Evolutionary conservation across 2,113 vertebrate genomes (phyloP), one percentile per base, ranked within the genome.

Genomic region (Sprattus sprattus): DNA sequence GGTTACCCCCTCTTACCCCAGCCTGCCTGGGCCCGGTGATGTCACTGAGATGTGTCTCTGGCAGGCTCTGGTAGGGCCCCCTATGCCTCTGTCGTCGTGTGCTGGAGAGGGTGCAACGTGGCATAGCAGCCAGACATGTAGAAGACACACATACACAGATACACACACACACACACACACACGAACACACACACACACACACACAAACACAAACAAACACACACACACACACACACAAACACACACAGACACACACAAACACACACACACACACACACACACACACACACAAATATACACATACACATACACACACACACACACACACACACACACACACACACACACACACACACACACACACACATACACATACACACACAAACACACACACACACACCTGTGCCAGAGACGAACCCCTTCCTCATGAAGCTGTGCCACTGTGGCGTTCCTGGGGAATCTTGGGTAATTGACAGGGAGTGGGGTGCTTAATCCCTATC

Each of bases 401-500:
- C 13, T 28, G 15, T 13, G n/a, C n/a, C n/a, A 28, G 64, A 25
- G 25, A 71, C 13, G 25, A 71, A 28, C 11, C 32, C 71, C 8
- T 0, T 78, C 11, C 4, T 18, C 3, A 4, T 4, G 71, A 13
- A 0, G 32, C 71, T 78, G 71, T 75, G 67, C 28, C 28, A 54
- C 52, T 44, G 39, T 60, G 28, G 71, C 45, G 81, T 81, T 83
- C 67, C 86, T 67, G 64, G 83, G 87, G 87, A 88, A 81, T 71
- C 32, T 57, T 85, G 71, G 46, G 83, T 90, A 89, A 89, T 89
- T 87, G 89, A 85, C 50, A 71, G 81, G 4, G 85, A 87, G 83
- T 88, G 85, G 11, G 75, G 82, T 84, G 81, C 75, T 87, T 90
- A 90, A 88, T 89, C 87, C 87, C 86, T 45, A 86, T 91, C 87